Conservation (phyloP, 2,888 invertebrate genomes). For the Lymantria dispar region DNA sequence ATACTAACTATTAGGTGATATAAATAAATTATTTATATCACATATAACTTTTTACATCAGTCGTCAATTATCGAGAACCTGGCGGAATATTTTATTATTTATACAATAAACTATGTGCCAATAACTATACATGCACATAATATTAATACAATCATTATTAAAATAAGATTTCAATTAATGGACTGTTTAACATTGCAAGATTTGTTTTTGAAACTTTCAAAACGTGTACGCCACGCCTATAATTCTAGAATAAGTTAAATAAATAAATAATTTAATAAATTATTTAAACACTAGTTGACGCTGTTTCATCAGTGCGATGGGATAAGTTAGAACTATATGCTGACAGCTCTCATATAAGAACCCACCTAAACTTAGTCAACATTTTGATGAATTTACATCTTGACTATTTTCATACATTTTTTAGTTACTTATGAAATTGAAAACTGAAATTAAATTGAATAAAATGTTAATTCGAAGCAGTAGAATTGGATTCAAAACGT, state of each 20-base stretch:
- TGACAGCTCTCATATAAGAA: slow-evolving; percentile 30
- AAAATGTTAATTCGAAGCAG: slow-evolving; percentile 15
- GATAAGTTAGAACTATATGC: slow-evolving; percentile 43
- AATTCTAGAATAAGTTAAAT: slow-evolving; percentile 79
- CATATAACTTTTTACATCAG: slow-evolving; percentile 78
- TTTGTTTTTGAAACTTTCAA: slow-evolving; percentile 34
- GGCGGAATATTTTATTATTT: slow-evolving; percentile 59
- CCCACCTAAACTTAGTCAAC: slow-evolving; percentile 26
- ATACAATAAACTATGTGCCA: slow-evolving; percentile 57
- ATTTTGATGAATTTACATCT: slow-evolving; percentile 22
- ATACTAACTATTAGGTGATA: slow-evolving; percentile 74
- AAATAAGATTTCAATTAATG: slow-evolving; percentile 21
- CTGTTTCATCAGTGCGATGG: slow-evolving; percentile 52
- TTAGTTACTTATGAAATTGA: background rate
- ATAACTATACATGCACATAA: slow-evolving; percentile 41
- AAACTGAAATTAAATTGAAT: slow-evolving; percentile 6
- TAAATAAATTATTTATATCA: slow-evolving; percentile 72
- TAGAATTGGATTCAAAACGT: slow-evolving; percentile 28
- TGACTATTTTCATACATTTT: slow-evolving; percentile 20
- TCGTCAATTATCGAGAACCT: slow-evolving; percentile 71
- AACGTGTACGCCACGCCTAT: slow-evolving; percentile 63
- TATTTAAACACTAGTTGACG: slow-evolving; percentile 62
- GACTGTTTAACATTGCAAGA: slow-evolving; percentile 10
- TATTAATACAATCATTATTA: slow-evolving; percentile 21
- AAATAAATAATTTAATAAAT: slow-evolving; percentile 79